Conservation (phyloP, 2,113 vertebrate species). For the Triplophysa rosa region DNA sequence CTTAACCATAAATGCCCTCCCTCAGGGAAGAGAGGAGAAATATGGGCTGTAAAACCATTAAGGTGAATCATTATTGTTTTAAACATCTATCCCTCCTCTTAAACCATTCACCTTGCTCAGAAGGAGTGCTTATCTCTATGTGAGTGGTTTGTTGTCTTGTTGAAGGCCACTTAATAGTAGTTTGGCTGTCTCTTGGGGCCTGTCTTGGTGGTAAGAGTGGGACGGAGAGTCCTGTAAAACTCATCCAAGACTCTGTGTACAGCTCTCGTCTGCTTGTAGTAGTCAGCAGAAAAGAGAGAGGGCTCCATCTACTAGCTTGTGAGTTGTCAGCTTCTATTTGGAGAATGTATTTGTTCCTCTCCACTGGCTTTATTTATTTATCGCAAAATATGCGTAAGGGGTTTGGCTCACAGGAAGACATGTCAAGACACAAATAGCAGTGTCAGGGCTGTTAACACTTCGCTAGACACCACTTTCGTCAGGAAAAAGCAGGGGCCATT, state of each 20-base stretch:
- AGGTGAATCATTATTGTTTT: conserved; percentile 72
- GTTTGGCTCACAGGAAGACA: conserved; percentile 59
- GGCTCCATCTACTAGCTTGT: conserved; percentile 56
- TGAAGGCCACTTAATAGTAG: conserved; percentile 67
- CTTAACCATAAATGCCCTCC: conserved; percentile 17
- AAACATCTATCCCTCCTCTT: conserved; percentile 62
- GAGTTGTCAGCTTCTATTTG: conserved; percentile 69
- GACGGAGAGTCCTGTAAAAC: conserved; percentile 59
- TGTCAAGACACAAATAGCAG: conserved; percentile 55
- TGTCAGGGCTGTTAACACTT: conserved; percentile 68
- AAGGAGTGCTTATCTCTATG: conserved; percentile 59
- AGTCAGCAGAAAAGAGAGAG: conserved; percentile 63
- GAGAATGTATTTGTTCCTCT: conserved; percentile 62
- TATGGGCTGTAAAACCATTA: conserved; percentile 37
- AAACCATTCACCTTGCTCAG: conserved; percentile 61
- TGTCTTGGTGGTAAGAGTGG: conserved; percentile 43
- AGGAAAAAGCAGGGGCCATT: conserved; percentile 43
- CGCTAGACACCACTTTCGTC: conserved; percentile 56
- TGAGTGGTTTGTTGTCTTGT: conserved; percentile 66
- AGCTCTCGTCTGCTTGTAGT: conserved; percentile 47
- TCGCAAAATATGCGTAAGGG: conserved; percentile 58
- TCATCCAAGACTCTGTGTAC: conserved; percentile 41
- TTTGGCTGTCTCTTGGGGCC: conserved; percentile 55
- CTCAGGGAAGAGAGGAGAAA: background rate
- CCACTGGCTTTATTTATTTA: conserved; percentile 71